Evolutionary conservation across 2,888 invertebrate species (phyloP).

Genomic region (Drosophila sordidapex): DNA sequence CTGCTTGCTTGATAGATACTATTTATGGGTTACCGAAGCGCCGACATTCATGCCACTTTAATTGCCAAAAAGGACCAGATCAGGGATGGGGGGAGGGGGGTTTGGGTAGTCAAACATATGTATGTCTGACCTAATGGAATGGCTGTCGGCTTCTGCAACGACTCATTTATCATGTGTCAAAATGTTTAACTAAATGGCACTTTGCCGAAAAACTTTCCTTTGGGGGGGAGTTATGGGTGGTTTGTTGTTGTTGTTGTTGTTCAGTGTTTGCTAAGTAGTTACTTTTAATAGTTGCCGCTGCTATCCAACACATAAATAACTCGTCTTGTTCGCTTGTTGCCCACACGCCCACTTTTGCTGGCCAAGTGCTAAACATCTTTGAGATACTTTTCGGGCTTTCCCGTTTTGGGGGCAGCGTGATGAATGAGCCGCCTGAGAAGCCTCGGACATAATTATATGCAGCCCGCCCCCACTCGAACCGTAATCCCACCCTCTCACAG

Average conservation of each 20-base stretch:
- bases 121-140: conserved; percentile 56
- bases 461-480: conserved; percentile 12
- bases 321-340: conserved; percentile 32
- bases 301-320: conserved; percentile 74
- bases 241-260: conserved; percentile 9
- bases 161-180: conserved; percentile 81
- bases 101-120: conserved; percentile 43
- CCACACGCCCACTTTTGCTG: conserved; percentile 17
- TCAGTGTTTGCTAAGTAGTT: conserved; percentile 78
- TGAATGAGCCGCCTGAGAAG: conserved; percentile 43
- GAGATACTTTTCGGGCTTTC: conserved; percentile 65
- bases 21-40: conserved; percentile 62
- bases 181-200: conserved; percentile 81
- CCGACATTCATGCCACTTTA: conserved; percentile 61
- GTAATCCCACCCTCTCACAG: background rate
- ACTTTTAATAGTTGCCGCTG: conserved; percentile 77
- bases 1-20: conserved; percentile 40
- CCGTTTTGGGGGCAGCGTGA: conserved; percentile 45
- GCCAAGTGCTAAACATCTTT: conserved; percentile 75
- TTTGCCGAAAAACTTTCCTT: conserved; percentile 72
- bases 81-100: background rate
- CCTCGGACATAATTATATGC: conserved; percentile 70
- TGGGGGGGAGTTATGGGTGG: background rate
- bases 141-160: conserved; percentile 56
- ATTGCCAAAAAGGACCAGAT: conserved; percentile 59